phyloP scores from a whole-genome alignment of 2,797 vertebrate species.

The Ispidina picta region DNA sequence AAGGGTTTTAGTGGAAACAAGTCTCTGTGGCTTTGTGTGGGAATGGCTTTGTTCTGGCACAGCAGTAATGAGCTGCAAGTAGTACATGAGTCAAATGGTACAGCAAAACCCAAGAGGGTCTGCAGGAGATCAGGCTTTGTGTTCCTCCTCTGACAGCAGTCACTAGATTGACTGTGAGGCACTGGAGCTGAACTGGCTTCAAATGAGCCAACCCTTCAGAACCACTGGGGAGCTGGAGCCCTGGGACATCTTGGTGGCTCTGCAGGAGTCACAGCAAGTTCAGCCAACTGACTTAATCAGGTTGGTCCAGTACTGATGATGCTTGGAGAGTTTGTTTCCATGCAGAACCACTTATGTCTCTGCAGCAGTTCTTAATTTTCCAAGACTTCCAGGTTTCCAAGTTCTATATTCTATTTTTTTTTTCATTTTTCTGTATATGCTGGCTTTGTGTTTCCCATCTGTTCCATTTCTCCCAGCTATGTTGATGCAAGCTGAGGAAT shows the following conservation, averaged over 20 bases:
- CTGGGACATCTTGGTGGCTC: conserved; percentile 25
- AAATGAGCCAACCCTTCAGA: background rate
- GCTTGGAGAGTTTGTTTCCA: conserved; percentile 16
- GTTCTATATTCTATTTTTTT: background rate
- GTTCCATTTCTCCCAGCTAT: background rate
- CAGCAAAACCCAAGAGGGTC: conserved; percentile 43
- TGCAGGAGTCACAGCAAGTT: conserved; percentile 42
- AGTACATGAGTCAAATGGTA: conserved; percentile 33
- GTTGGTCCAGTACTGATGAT: conserved; percentile 19
- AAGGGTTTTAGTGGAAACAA: conserved; percentile 17
- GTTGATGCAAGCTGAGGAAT: conserved; percentile 43
- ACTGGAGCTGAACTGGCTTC: background rate
- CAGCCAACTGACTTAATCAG: conserved; percentile 48
- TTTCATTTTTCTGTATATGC: conserved; percentile 11
- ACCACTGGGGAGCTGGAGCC: background rate
- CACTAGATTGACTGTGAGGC: background rate
- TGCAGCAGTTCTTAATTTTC: conserved; percentile 40
- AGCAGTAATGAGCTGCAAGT: conserved; percentile 31
- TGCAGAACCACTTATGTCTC: conserved; percentile 12
- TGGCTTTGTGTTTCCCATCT: background rate
- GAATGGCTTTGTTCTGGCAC: conserved; percentile 50
- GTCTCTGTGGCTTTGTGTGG: background rate
- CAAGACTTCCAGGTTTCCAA: conserved; percentile 32
- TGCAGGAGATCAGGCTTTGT: conserved; percentile 21
- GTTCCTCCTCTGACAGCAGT: background rate